Evolutionary conservation across 2,113 vertebrate genomes (phyloP), one percentile per base, ranked within the genome.

Genomic region (Pionites leucogaster): DNA sequence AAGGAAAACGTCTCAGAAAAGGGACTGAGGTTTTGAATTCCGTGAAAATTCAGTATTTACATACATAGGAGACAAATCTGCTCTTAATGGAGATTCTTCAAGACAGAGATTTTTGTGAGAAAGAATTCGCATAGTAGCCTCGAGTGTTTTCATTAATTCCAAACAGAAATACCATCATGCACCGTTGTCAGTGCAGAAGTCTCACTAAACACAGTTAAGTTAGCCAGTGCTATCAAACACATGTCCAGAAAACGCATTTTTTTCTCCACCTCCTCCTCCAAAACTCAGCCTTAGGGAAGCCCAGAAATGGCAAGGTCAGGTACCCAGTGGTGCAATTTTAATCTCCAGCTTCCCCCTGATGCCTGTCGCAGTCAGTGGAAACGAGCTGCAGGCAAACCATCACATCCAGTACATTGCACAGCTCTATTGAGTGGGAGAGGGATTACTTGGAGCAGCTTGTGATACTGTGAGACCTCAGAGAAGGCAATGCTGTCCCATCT

Each of bases 11-110:
- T 24, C 47, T 68, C 31, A 93, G 62, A 91, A 84, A 82, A 85
- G 53, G 44, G n/a, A 88, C 49, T 29, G 41, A 86, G 44, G 39
- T 82, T 96, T 88, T 0, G 37, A 57, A 53, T 57, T 50, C 16
- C 31, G 53, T 71, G 68, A 80, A 86, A 94, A 93, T 63, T 85
- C 65, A 91, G 13, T 93, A 78, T 94, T 91, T 95, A 86, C 47
- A 67, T 39, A 49, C 2, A 13, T 6, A 49, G 39, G 41, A 93
- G 78, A 86, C 19, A 92, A 81, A 62, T 63, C 62, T 76, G 27
- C 59, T 75, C 17, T 84, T 82, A 89, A 69, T 42, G 57, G 91
- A 69, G 41, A 29, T 67, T 91, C 16, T 82, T 57, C 65, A 44
- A 84, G 37, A 70, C 63, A 35, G 63, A 12, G 11, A 59, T 35